Percentiles rank a stretch among this genome's conserved stretches.
phyloP scores from a whole-genome alignment of 2,797 vertebrate species.

The Lycodopsis pacificus region DNA sequence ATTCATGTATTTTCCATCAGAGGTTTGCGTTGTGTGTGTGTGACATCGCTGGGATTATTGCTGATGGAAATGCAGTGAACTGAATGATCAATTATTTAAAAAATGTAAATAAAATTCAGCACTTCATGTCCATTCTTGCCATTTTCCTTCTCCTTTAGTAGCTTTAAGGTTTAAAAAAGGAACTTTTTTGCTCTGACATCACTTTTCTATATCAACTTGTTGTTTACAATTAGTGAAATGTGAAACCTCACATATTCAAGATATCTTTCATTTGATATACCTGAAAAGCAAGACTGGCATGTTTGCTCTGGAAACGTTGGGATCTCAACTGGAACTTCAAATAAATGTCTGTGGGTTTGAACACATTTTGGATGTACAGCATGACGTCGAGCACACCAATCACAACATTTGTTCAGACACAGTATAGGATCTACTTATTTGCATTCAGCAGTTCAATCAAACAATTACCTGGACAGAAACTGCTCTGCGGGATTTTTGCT shows the following conservation, averaged over 20 bases:
- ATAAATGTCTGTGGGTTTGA: neutral
- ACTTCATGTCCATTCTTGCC: neutral
- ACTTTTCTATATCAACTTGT: neutral
- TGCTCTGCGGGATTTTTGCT: constrained; percentile 13
- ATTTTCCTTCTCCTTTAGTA: neutral
- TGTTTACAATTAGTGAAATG: neutral
- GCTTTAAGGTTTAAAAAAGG: neutral
- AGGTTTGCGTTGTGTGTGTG: constrained; percentile 8
- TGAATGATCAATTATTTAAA: neutral
- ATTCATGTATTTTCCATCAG: constrained; percentile 41
- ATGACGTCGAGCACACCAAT: neutral
- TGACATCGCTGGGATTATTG: neutral
- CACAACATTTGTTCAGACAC: neutral
- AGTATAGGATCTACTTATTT: neutral
- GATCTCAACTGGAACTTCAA: neutral
- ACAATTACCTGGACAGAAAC: constrained; percentile 25
- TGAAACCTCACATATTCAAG: neutral
- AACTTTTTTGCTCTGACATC: neutral
- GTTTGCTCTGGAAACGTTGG: neutral
- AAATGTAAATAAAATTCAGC: neutral
- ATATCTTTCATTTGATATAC: neutral
- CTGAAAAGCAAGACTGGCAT: neutral
- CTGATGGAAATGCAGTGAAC: constrained; percentile 3
- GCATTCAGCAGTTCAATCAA: constrained; percentile 28
- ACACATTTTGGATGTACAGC: neutral